phyloP scores from a whole-genome alignment of 2,797 vertebrate species.

The Synanceia verrucosa region DNA sequence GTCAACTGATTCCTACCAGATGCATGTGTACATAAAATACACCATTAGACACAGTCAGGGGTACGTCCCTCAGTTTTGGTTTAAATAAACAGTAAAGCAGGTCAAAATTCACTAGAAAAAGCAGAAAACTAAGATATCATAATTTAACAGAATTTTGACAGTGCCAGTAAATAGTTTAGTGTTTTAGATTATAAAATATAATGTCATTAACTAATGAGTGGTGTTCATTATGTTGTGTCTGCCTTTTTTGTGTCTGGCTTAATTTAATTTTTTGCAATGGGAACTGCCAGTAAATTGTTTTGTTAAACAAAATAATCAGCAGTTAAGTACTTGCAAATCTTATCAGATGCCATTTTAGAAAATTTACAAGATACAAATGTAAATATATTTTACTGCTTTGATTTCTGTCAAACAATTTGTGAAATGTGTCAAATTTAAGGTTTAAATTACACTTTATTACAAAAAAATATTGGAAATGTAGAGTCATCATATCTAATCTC shows the following conservation, averaged over 20 bases:
- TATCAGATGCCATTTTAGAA: not conserved
- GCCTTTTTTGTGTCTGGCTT: no score
- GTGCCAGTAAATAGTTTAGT: not conserved
- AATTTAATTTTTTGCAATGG: no score
- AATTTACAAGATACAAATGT: not conserved
- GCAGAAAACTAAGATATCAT: not conserved
- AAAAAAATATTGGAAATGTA: not conserved
- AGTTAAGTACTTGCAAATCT: not conserved
- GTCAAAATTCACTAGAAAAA: constrained; percentile 23
- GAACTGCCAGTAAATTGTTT: constrained; percentile 2
- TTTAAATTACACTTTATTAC: not conserved
- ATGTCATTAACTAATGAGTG: no score
- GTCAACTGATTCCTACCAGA: constrained; percentile 72
- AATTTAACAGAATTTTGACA: constrained; percentile 5
- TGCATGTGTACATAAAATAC: constrained; percentile 69
- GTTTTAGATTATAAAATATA: no score
- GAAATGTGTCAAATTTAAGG: not conserved
- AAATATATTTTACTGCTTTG: not conserved
- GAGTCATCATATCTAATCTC: not conserved
- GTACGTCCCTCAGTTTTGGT: constrained; percentile 18
- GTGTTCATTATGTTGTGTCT: no score
- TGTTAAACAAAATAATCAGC: no score
- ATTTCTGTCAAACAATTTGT: not conserved
- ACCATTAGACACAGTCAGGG: constrained; percentile 28
- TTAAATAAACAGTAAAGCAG: constrained; percentile 42